A percentile compares a stretch with the other conserved stretches of the same genome.
These are phyloP conservation scores for Tolmerus cingulatus DNA, from an alignment of 2,888 invertebrate genomes.

Conservation along the genomic window DNA sequence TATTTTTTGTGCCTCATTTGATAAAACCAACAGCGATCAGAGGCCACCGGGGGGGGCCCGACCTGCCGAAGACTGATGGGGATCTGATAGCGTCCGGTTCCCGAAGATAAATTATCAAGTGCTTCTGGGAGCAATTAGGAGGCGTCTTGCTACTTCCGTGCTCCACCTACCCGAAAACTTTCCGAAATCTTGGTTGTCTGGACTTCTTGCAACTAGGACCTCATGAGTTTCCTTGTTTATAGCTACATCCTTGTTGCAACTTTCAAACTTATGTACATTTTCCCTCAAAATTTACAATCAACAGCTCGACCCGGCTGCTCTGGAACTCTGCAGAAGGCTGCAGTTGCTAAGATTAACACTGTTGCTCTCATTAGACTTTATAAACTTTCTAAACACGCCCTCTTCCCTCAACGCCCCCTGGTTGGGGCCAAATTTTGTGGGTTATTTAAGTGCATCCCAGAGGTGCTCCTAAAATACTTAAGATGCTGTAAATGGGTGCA, in stretches of 20 bases:
- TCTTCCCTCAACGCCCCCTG: not conserved
- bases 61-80: conserved; percentile 3
- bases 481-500: not conserved
- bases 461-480: not conserved
- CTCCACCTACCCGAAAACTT: not conserved
- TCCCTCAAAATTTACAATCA: conserved; percentile 15
- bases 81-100: not conserved
- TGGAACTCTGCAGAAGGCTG: not conserved
- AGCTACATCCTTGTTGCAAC: not conserved
- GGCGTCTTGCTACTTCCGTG: not conserved
- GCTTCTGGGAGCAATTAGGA: not conserved
- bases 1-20: conserved; percentile 8
- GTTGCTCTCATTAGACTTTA: conserved; percentile 24
- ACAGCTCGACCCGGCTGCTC: not conserved
- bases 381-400: conserved; percentile 3
- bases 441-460: not conserved
- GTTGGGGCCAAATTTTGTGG: not conserved
- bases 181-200: not conserved
- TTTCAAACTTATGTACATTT: not conserved
- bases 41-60: not conserved
- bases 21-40: conserved; percentile 22
- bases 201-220: not conserved
- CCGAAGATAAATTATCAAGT: not conserved
- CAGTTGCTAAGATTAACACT: conserved; percentile 12
- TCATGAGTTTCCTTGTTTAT: conserved; percentile 23